Conservation (phyloP, 2,113 vertebrate genomes). For the Cavia aperea region DNA sequence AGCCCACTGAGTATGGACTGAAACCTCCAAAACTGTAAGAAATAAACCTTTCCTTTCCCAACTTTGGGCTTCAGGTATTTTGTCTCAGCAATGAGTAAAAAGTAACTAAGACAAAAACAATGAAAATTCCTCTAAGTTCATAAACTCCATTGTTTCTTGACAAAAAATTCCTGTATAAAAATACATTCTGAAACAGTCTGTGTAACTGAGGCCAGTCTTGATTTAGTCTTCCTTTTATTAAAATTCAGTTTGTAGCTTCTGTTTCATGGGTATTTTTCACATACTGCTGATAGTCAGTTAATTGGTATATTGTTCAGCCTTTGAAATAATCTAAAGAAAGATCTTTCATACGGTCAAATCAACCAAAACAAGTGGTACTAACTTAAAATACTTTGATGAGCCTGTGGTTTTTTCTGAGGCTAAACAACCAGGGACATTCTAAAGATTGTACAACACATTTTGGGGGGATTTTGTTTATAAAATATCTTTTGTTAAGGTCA, state of each 20-base stretch:
- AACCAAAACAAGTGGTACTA: background rate
- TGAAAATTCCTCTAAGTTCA: background rate
- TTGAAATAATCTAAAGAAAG: slow-evolving; percentile 5
- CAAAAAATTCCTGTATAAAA: background rate
- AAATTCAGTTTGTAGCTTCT: slow-evolving; percentile 17
- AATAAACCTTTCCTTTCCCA: too few relatives aligned
- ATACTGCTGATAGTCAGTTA: background rate
- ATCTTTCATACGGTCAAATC: background rate
- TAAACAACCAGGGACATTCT: background rate
- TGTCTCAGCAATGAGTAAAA: too few relatives aligned
- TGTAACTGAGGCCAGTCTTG: background rate
- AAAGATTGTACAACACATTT: background rate
- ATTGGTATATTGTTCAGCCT: background rate
- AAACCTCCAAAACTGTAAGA: too few relatives aligned
- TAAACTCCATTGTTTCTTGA: background rate
- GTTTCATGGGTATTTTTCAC: slow-evolving; percentile 22
- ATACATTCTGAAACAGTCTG: background rate
- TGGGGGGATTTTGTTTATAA: background rate
- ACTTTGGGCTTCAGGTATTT: too few relatives aligned
- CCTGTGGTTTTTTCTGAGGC: background rate
- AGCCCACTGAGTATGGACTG: too few relatives aligned
- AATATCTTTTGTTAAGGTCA: background rate
- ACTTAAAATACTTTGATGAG: background rate
- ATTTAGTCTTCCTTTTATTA: background rate
- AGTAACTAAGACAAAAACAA: background rate